Base-by-base conservation (phyloP, 2,113 vertebrate genomes). In the Gallinago paraguaiae region DNA sequence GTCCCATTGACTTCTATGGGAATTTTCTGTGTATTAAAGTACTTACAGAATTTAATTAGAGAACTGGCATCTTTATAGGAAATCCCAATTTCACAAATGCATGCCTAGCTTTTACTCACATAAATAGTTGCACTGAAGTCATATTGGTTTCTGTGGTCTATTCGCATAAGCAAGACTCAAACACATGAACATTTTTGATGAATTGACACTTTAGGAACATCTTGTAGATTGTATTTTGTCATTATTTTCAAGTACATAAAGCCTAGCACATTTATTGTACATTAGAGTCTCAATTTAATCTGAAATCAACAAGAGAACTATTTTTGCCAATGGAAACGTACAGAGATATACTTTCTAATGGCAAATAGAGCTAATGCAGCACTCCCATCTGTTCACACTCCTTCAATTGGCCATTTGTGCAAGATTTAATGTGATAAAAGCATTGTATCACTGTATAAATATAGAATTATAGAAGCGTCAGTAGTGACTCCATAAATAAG, bases 281-380 rank as follows among this genome's bases (percentile, higher is more conserved):
- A 56, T 95, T 82, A 92, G 68, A 86, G 50, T 56, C 46, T 86
- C 10, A 4, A 67, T 70, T 86, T 70, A 95, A 95, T 92, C 88
- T 88, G 91, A 93, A 97, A 94, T 86, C 95, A 95, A 91, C 64
- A 94, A 53, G 88, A 93, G 83, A 97, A 91, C 59, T 92, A 65
- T 81, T 97, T 93, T 94, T 85, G 87, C 92, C 81, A 92, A 48
- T 88, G 95, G 93, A 96, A 96, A 92, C 18, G 13, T 56, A 87
- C 16, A 89, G 86, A 95, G 95, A 96, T 86, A 69, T 17, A 94
- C 56, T 96, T 95, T 96, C 94, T 96, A 93, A 97, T 13, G 6
- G 95, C 95, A 97, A 97, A 97, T 94, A 97, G 65, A 95, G 88
- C 93, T 97, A 97, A 97, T 97, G 96, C 92, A 96, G 88, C 90